Evolutionary conservation across 2,113 vertebrate genomes (phyloP), one percentile per base, ranked within the genome.

Genomic region (Capreolus pygargus): DNA sequence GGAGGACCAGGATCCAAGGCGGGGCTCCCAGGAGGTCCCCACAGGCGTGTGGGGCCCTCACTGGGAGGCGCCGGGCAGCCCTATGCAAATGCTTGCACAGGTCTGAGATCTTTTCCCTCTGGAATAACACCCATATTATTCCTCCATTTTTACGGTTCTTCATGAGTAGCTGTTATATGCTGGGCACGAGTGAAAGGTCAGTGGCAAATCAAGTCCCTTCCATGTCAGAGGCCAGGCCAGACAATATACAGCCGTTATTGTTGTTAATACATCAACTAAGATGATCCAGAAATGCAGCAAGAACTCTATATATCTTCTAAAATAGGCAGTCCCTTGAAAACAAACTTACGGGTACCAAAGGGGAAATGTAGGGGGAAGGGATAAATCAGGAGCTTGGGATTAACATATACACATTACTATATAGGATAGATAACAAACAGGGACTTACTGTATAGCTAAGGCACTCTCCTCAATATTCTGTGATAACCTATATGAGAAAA

Each of bases 271-370:
- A 25, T 55, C 43, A 28, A 76, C 64, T 74, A 74, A 94, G 81
- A 86, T 64, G 60, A 76, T 45, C 52, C 78, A 96, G 64, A 97
- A 95, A 82, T 43, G 88, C 43, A 88, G 25, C 12, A 79, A 90
- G 36, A 58, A 57, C 36, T 60, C 83, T 67, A 74, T 86, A 61
- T 84, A 91, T 79, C 74, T 87, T 79, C 82, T 96, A 90, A 96
- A 95, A 83, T 19, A 81, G 95, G 85, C 13, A 93, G 39, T 30
- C 30, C 6, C 33, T 14, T 43, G 23, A 76, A 76, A 43, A 76
- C 36, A 76, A 76, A 43, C 23, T 76, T 43, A 27, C 0, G 0
- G 12, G 25, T 76, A 43, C 23, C 39, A 76, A 76, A 43, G 70
- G 12, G 23, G 39, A 76, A 76, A 43, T 43, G 12, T 43, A 21